Base-by-base conservation (phyloP, 2,888 invertebrate genomes). In the Diploptera punctata region DNA sequence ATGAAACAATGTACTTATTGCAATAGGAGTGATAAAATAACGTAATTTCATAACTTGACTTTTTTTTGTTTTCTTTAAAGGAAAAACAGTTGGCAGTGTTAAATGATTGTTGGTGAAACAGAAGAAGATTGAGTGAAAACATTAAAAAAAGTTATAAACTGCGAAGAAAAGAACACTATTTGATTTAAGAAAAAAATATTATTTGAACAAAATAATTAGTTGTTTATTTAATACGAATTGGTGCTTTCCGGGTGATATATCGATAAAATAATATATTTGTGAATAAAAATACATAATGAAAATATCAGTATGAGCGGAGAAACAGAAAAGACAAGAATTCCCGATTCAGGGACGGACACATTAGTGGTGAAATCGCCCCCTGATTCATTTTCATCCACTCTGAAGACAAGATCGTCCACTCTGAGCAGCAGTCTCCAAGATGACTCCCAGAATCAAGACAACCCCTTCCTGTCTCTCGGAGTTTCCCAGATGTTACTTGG, bases 401-500 rank as follows among this genome's bases (percentile, higher is more conserved):
- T 71, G 29, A 67, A 67, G 71, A 38, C 71, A 47, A 19, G 67
- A 3, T 49, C 49, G 3, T 49, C 67, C 1, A 21, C 67, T 29
- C 19, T 21, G 24, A 43, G 31, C 18, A 24, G 31, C 60, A 43
- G 33, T 26, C 18, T 19, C 13, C 31, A 21, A 7, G 38, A 43
- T 16, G 38, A 5, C 26, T 9, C 24, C 1, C 9, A 16, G 9
- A 18, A 13, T 7, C 57, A 71, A 13, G 70, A 60, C 60, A 73
- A 67, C 31, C 67, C 74, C 33, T 73, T 77, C 43, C 71, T 77
- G 1, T 60, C 76, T 26, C 71, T 77, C 62, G 77, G 77, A 49
- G 72, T 75, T 18, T 73, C 77, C 26, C 79, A 79, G 74, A 68
- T 78, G 47, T 67, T 78, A 24, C 77, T 78, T 19, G 80, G 80